Base-by-base conservation (phyloP, 2,797 vertebrate genomes). In the Molothrus ater region DNA sequence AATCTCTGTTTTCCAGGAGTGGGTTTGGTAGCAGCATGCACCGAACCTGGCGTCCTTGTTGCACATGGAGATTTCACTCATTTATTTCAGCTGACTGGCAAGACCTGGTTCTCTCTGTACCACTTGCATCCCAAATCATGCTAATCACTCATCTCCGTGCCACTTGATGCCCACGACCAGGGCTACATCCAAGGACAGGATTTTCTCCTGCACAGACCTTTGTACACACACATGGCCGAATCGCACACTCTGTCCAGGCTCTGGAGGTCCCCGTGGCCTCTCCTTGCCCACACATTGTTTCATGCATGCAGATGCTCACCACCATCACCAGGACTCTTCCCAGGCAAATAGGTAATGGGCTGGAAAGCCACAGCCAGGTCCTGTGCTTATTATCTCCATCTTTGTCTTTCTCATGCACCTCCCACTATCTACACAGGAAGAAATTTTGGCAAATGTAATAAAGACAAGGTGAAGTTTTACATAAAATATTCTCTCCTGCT, bases 401-500 rank as follows among this genome's bases (percentile, higher is more conserved):
- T 94, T 64, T 85, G 74, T 66, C 84, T 93, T 85, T 73, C 0
- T 1, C 91, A 82, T 6, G 24, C 91, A 66, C 38, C 88, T 92
- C 88, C 88, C 3, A 14, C 90, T 76, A 70, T 84, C 90, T 88
- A 65, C 74, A 53, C 81, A 82, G 94, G 92, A 95, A 93, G 90
- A 95, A 93, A 83, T 95, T 96, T 88, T 88, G 86, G 94, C 56
- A 90, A 92, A 76, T 20, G 51, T 94, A 95, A 94, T 93, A 93
- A 95, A 84, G 90, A 92, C 92, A 92, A 94, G 94, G 92, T 91
- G 94, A 95, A 89, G 86, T 81, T 94, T 92, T 93, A 94, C 90
- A 94, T 95, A 92, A 95, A 96, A 95, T 95, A 95, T 95, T 93
- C 93, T 95, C 90, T 93, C 90, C 83, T 84, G 92, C 94, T 82